Evolutionary conservation across 2,113 vertebrate genomes (phyloP).

Genomic region (Cinclus mexicanus): DNA sequence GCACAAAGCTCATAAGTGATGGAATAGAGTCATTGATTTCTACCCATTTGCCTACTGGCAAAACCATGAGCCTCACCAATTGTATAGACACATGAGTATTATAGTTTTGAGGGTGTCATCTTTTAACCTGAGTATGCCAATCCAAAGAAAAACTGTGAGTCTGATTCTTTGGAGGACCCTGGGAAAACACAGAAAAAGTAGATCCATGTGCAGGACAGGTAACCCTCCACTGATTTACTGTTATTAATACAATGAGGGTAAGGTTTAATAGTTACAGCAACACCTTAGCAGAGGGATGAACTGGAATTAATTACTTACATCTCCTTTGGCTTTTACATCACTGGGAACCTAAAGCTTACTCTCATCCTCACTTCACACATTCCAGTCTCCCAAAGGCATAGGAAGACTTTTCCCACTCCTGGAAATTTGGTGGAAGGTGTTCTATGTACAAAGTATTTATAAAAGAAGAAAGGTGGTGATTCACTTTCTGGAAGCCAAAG

Average conservation of each 20-base stretch:
- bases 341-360: neutral
- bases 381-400: neutral
- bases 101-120: neutral
- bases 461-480: neutral
- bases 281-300: neutral
- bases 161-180: neutral
- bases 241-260: neutral
- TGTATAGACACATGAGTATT: neutral
- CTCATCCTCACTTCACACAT: neutral
- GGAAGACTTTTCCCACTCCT: neutral
- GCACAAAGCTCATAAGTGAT: neutral
- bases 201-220: neutral
- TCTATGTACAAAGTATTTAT: neutral
- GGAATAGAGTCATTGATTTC: neutral
- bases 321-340: neutral
- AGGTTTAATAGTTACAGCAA: neutral
- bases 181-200: neutral
- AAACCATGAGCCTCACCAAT: neutral
- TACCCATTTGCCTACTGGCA: neutral
- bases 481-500: neutral
- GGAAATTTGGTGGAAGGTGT: neutral
- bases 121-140: neutral
- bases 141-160: neutral
- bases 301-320: neutral
- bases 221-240: neutral